Evolutionary conservation across 92 coral and sea anemone species (phyloP), one percentile per base, ranked within the genome.

Genomic region (Zoanthus solanderi): DNA sequence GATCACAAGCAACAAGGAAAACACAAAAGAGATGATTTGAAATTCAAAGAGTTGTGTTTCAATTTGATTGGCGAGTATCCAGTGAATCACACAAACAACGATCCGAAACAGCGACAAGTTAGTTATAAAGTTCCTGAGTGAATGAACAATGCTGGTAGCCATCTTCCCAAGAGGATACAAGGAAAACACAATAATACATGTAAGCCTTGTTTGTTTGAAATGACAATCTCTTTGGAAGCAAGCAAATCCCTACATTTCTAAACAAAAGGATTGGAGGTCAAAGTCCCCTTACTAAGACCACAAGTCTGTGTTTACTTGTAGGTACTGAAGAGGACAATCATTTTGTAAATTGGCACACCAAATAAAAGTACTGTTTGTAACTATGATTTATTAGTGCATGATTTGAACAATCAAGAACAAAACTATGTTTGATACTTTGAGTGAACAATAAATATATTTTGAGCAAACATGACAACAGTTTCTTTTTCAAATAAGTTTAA

Each of bases 101-200:
- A 10, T 28, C 45, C 82, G 16, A 76, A 76, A 18, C 67, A 15
- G 32, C 42, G 34, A 10, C 67, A 10, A 6, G 82, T 76, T 9
- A 53, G 82, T 13, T 76, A 76, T 29, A 8, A 15, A 28, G 4
- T 50, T 18, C 82, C 67, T 10, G 67, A 76, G 61, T 44, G 67
- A 76, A 73, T 73, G 78, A 44, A 28, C 32, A 31, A 76, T 76
- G 82, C 52, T 28, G 68, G 65, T n/a, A 76, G 82, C 42, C 82
- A 76, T 76, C 31, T 76, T n/a, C 67, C 82, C 34, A n/a, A 53
- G 12, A 9, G 47, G 5, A 44, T 42, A 42, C 65, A 53, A 53
- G 32, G 61, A 17, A 46, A 46, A 76, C 63, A 76, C 29, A 76
- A 52, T 47, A 30, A 76, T 44, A 9, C 63, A 76, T 76, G 79